A percentile compares a stretch with the other conserved stretches of the same genome.
phyloP scores from a whole-genome alignment of 2,113 vertebrate genomes.

The Megaceryle maxima region DNA sequence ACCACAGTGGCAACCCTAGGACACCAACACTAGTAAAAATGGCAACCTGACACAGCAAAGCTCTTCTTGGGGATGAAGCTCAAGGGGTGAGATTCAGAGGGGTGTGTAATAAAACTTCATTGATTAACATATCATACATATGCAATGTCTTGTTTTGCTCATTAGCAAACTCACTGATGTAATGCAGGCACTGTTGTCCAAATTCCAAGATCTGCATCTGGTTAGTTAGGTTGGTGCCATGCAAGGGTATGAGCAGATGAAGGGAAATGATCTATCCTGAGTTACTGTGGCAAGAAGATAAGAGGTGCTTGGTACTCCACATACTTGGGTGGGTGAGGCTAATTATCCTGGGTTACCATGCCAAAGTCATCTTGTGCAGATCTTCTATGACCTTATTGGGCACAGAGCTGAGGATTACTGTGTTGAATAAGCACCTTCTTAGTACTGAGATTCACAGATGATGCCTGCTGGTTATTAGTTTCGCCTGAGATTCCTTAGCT shows the following conservation, averaged over 20 bases:
- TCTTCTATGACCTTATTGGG: not conserved
- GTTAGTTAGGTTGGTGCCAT: rapidly evolving
- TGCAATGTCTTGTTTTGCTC: not conserved
- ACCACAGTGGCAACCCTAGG: not conserved
- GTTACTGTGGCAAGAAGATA: not conserved
- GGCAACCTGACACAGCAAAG: rapidly evolving
- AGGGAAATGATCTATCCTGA: not conserved
- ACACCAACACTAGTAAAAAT: not conserved
- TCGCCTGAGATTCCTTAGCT: not conserved
- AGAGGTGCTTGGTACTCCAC: not conserved
- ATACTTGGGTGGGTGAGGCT: not conserved
- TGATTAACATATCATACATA: not conserved
- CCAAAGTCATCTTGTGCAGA: not conserved
- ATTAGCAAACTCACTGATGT: not conserved
- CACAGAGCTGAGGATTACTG: not conserved
- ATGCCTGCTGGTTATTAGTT: not conserved
- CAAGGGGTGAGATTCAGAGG: not conserved
- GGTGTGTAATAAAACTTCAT: not conserved
- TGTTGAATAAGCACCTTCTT: too few species aligned
- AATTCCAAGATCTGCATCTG: not conserved
- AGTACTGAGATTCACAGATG: not conserved
- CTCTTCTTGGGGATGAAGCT: not conserved
- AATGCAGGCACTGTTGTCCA: not conserved
- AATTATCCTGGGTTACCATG: not conserved
- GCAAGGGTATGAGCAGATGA: not conserved